Base-by-base conservation (phyloP, 2,888 invertebrate genomes). In the Schrankia costaestrigalis region DNA sequence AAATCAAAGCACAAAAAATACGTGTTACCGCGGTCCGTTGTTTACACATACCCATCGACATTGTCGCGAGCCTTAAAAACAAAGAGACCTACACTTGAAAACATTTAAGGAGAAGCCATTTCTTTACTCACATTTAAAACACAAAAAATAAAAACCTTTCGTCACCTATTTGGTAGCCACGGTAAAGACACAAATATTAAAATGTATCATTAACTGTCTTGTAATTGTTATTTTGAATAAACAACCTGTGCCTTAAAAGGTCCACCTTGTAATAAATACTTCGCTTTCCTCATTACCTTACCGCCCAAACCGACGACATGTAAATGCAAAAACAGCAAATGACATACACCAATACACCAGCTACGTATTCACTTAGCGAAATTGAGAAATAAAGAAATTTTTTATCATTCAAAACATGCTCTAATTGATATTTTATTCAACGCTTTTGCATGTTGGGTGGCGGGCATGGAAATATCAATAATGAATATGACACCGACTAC, bases 371-470 rank as follows among this genome's bases (percentile, higher is more conserved):
- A 83, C 81, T 86, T 77, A 75, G 63, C 59, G 49, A 80, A 84
- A 85, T 85, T 85, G 82, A 84, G 83, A 86, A 79, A 75, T 85
- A 78, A 82, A 82, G 66, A 65, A 56, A 68, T 64, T 67, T 68
- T 73, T 78, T 79, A 77, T 69, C 56, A 51, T 61, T 53, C 64
- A 72, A 77, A 80, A 78, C 72, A 58, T 76, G 71, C 71, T 80
- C 80, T 83, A 85, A 86, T 86, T 86, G 83, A 85, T 83, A 85
- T 83, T 82, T 83, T 78, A 83, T 81, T 78, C 83, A 78, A 70
- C 71, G 73, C 71, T 73, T 74, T 70, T 67, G 66, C 83, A 74
- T 71, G 63, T 70, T 86, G 86, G 86, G 86, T 86, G 86, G 86
- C 76, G 63, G 61, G 66, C 66, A 69, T 75, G 70, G 74, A 74